phyloP scores from a whole-genome alignment of 1,140 invertebrate species.

The Drosophila sulfurigaster region DNA sequence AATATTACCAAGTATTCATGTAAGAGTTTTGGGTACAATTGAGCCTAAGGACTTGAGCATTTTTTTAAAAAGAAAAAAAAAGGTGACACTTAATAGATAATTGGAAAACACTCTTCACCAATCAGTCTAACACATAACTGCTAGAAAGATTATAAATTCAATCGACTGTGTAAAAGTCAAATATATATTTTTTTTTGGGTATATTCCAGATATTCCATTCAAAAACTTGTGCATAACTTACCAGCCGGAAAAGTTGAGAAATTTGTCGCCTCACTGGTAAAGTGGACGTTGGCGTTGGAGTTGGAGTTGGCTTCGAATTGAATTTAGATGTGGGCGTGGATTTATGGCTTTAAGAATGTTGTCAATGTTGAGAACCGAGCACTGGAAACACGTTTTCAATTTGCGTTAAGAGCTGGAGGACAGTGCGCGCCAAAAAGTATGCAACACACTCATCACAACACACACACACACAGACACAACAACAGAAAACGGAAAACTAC shows the following conservation, averaged over 20 bases:
- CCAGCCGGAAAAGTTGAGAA: slow-evolving; percentile 65
- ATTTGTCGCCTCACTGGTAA: slow-evolving; percentile 45
- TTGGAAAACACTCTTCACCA: too few species aligned
- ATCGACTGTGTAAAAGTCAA: too few species aligned
- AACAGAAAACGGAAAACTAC: slow-evolving; percentile 1
- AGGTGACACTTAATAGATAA: too few species aligned
- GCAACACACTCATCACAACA: slow-evolving; percentile 41
- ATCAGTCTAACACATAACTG: too few species aligned
- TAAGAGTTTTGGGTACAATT: too few species aligned
- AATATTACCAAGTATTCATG: too few species aligned
- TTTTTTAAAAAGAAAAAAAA: too few species aligned
- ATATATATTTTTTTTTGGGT: too few species aligned
- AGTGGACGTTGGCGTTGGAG: slow-evolving; percentile 11
- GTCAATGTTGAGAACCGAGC: background rate
- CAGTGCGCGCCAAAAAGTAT: slow-evolving; percentile 73
- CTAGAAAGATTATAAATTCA: too few species aligned
- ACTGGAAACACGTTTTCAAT: slow-evolving; percentile 40
- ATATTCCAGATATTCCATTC: too few species aligned
- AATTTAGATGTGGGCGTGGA: slow-evolving; percentile 5
- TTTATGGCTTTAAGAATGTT: background rate
- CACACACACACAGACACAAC: background rate
- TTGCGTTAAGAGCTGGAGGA: slow-evolving; percentile 33
- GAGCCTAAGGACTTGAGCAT: too few species aligned
- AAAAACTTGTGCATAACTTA: slow-evolving; percentile 40
- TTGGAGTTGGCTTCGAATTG: background rate